A percentile compares a stretch with the other conserved stretches of the same genome.
These are phyloP conservation scores for Drosophila engyochracea DNA, from an alignment of 2,888 invertebrate genomes.

Conservation along the genomic window DNA sequence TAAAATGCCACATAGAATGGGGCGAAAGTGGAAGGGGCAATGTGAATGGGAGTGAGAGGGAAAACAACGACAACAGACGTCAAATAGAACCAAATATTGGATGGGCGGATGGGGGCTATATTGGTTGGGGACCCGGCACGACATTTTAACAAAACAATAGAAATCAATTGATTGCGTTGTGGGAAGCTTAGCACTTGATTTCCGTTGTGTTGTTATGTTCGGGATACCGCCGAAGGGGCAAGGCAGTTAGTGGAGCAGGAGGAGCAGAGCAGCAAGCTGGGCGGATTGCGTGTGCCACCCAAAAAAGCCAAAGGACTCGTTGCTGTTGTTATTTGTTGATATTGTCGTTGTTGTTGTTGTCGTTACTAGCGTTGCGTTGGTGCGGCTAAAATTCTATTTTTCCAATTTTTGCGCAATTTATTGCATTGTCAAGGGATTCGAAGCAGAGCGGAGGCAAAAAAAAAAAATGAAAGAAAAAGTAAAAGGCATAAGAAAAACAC, in stretches of 20 bases:
- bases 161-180: slow-evolving; percentile 82
- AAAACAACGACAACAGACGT: slow-evolving; percentile 56
- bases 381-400: slow-evolving; percentile 81
- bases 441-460: slow-evolving; percentile 39
- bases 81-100: slow-evolving; percentile 67
- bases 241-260: slow-evolving; percentile 20
- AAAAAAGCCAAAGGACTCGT: slow-evolving; percentile 61
- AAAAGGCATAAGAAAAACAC: slow-evolving; percentile 76
- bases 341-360: slow-evolving; percentile 32
- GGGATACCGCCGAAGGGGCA: slow-evolving; percentile 50
- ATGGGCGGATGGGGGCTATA: slow-evolving; percentile 3
- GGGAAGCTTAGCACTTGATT: slow-evolving; percentile 83
- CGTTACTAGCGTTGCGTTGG: slow-evolving; percentile 71
- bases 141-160: slow-evolving; percentile 83
- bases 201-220: slow-evolving; percentile 62
- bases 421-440: slow-evolving; percentile 81
- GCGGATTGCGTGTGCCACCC: slow-evolving; percentile 68
- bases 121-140: slow-evolving; percentile 60
- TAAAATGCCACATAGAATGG: slow-evolving; percentile 69
- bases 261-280: slow-evolving; percentile 18
- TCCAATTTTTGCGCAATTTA: slow-evolving; percentile 82
- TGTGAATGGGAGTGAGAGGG: slow-evolving; percentile 9
- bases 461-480: slow-evolving; percentile 46
- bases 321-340: slow-evolving; percentile 41
- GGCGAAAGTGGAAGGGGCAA: not conserved